These are phyloP conservation scores for Matsumurasca onukii DNA, from an alignment of 1,140 invertebrate species.

Conservation along the genomic window DNA sequence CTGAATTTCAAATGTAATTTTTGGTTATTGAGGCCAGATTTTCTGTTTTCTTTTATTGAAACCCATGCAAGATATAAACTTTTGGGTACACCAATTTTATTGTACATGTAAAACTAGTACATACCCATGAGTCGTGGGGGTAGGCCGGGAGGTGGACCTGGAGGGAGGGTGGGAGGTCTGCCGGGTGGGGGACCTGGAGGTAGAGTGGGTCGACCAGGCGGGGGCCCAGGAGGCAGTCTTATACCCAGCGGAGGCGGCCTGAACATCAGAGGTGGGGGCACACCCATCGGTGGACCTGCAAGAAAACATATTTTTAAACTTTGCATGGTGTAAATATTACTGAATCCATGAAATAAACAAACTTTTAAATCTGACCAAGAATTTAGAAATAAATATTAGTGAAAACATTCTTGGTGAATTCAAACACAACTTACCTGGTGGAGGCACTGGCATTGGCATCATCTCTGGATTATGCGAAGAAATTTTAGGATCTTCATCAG, in stretches of 20 bases:
- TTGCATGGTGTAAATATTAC: too few relatives aligned
- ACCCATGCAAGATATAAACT: too few relatives aligned
- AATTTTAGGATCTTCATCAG: too few relatives aligned
- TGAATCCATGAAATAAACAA: not conserved
- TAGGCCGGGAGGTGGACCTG: slow-evolving; percentile 52
- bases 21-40: too few relatives aligned
- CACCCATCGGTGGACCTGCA: slow-evolving; percentile 42
- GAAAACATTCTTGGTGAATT: not conserved
- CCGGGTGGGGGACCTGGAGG: slow-evolving; percentile 54
- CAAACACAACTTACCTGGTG: slow-evolving; percentile 30
- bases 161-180: slow-evolving; percentile 52
- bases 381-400: too few relatives aligned
- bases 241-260: slow-evolving; percentile 56
- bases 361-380: not conserved
- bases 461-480: not conserved
- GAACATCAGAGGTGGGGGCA: slow-evolving; percentile 55
- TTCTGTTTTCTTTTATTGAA: too few relatives aligned
- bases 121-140: slow-evolving; percentile 52
- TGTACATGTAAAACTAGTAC: too few relatives aligned
- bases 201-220: slow-evolving; percentile 56
- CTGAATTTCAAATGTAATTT: too few relatives aligned
- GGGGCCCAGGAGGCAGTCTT: slow-evolving; percentile 63
- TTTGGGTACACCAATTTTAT: too few relatives aligned
- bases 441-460: slow-evolving; percentile 37
- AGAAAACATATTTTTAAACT: too few relatives aligned